phyloP scores from a whole-genome alignment of 1,140 invertebrate genomes.

The Drosophila azteca region DNA sequence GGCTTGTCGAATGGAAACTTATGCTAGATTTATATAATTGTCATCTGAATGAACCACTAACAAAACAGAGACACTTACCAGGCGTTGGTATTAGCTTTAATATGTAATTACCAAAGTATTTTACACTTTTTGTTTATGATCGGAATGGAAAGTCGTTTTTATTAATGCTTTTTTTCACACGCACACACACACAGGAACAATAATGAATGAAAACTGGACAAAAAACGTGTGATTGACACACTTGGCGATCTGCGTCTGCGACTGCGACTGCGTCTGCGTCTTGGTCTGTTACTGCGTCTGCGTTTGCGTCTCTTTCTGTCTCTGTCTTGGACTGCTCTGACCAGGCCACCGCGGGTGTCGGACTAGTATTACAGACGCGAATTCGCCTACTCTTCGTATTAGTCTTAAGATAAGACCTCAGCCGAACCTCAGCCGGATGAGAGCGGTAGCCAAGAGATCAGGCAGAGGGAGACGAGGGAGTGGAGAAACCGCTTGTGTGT shows the following conservation, averaged over 20 bases:
- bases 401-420: slow-evolving; percentile 63
- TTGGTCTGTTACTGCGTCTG: no score
- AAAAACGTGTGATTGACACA: slow-evolving; percentile 55
- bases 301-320: slow-evolving; percentile 51
- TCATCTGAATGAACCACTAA: slow-evolving; percentile 8
- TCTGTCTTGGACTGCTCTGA: no score
- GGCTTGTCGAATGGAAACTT: slow-evolving; percentile 56
- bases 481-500: not conserved
- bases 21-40: slow-evolving; percentile 63
- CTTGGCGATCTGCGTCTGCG: slow-evolving; percentile 62
- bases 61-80: slow-evolving; percentile 44
- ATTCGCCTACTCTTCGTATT: slow-evolving; percentile 40
- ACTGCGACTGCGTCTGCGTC: slow-evolving; percentile 17
- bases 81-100: slow-evolving; percentile 1
- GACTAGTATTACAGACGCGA: slow-evolving; percentile 51
- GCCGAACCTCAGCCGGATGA: slow-evolving; percentile 8
- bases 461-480: not conserved
- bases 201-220: slow-evolving; percentile 22
- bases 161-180: slow-evolving; percentile 22
- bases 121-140: slow-evolving; percentile 26
- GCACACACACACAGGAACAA: slow-evolving; percentile 12
- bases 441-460: slow-evolving; percentile 8
- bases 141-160: slow-evolving; percentile 42
- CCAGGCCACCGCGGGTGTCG: slow-evolving; percentile 22
- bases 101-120: slow-evolving; percentile 10